Base-by-base conservation (phyloP, 2,113 vertebrate genomes). In the Baryphthengus martii region DNA sequence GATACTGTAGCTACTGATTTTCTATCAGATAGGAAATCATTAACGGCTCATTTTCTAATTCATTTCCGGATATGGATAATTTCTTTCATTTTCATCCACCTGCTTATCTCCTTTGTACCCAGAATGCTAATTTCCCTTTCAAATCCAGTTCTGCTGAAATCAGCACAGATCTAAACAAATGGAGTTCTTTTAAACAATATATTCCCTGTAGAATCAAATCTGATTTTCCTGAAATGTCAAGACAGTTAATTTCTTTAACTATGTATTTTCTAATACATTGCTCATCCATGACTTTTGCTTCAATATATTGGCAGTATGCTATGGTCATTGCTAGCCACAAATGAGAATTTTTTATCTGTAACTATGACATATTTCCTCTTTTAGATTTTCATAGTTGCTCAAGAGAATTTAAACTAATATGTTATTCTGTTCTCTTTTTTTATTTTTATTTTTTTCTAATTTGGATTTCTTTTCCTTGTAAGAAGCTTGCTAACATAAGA, bases 11-110 rank as follows among this genome's bases (percentile, higher is more conserved):
- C 23, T 89, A 74, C 73, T 87, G 68, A 87, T 96, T 93, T 93
- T 63, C 65, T 83, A 59, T 24, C 26, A 81, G 26, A 90, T 25
- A 65, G 65, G 52, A 90, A 95, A 89, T 86, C 31, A 86, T 89
- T 95, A 90, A 84, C 7, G 4, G 25, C 47, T 90, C 35, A 72
- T 93, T 95, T 97, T 95, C 68, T 87, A 90, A 95, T 87, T 84
- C 0, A 35, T 92, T 95, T 95, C 84, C 65, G 86, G 65, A 81
- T 92, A 63, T 89, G 56, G 84, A 86, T 95, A 86, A 86, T 92
- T 95, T 77, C 7, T 83, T 95, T 68, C 18, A 29, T 95, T 95
- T 92, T 92, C 70, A 71, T 82, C 70, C 24, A 82, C 61, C 56
- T 88, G 74, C 58, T 94, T 91, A 83, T 83, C 58, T 85, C 55